phyloP scores from a whole-genome alignment of 1,140 invertebrate genomes.

The Drosophila pruinosa region DNA sequence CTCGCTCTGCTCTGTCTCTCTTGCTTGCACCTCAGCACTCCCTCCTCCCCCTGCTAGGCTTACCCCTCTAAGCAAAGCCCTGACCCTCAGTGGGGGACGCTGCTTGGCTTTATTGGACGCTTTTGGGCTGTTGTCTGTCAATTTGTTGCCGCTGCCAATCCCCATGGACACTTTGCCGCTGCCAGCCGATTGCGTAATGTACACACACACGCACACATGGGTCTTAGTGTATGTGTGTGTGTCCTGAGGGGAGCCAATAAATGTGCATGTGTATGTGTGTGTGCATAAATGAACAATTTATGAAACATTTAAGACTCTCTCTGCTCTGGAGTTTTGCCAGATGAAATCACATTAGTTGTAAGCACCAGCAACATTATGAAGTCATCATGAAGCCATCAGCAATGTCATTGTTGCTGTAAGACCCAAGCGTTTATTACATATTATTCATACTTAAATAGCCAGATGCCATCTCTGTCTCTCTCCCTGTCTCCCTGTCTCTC shows the following conservation, averaged over 20 bases:
- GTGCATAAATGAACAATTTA: slow-evolving; percentile 62
- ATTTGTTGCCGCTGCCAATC: slow-evolving; percentile 39
- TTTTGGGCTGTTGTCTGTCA: slow-evolving; percentile 44
- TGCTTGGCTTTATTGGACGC: slow-evolving; percentile 9
- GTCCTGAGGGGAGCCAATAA: too few species aligned
- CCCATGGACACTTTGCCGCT: slow-evolving; percentile 46
- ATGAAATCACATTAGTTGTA: slow-evolving; percentile 32
- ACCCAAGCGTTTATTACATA: slow-evolving; percentile 32
- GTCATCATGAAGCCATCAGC: slow-evolving; percentile 26
- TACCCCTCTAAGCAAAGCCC: not conserved
- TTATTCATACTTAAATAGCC: slow-evolving; percentile 34
- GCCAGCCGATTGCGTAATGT: slow-evolving; percentile 61
- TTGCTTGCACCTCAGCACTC: not conserved
- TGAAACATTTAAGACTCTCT: slow-evolving; percentile 37
- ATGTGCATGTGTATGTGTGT: not conserved
- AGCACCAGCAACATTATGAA: slow-evolving; percentile 29
- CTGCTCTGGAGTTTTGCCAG: not conserved
- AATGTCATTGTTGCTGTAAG: slow-evolving; percentile 18
- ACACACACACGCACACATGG: slow-evolving; percentile 23
- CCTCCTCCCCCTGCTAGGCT: not conserved
- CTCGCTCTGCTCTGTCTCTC: not conserved
- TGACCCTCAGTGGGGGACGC: not conserved
- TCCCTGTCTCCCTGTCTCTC: not conserved
- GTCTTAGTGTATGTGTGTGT: not conserved
- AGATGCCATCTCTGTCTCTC: too few species aligned